phyloP scores from a whole-genome alignment of 2,888 invertebrate species.

The Cosmorhoe ocellata region DNA sequence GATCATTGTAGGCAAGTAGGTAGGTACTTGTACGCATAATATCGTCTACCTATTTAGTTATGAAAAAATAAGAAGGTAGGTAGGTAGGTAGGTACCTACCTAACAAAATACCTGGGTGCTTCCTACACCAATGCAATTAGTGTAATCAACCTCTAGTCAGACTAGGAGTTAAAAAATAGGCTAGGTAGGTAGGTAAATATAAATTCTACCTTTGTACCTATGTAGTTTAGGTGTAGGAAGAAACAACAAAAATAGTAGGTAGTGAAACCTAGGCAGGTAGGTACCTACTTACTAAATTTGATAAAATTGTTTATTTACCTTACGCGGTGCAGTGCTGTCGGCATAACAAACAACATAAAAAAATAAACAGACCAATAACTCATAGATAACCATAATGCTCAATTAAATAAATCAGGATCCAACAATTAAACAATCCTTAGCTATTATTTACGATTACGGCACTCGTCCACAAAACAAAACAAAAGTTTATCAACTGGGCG shows the following conservation, averaged over 20 bases:
- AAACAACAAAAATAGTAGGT: no score
- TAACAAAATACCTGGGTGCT: neutral
- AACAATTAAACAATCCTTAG: conserved; percentile 30
- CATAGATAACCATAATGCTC: conserved; percentile 68
- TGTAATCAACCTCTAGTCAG: no score
- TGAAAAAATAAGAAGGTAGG: no score
- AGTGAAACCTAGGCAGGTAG: neutral
- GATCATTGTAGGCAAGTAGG: no score
- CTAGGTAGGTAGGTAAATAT: no score
- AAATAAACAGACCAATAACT: conserved; percentile 62
- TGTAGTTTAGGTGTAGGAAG: no score
- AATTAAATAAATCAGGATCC: conserved; percentile 22
- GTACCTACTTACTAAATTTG: neutral
- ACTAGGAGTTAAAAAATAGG: no score
- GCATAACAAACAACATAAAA: conserved; percentile 60
- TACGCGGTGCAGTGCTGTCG: conserved; percentile 53
- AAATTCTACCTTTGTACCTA: no score
- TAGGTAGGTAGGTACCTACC: conserved; percentile 2
- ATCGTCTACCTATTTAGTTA: neutral
- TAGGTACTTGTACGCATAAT: no score
- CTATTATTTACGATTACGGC: conserved; percentile 53
- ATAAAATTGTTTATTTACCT: conserved; percentile 59
- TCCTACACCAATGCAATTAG: no score
- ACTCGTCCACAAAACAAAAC: conserved; percentile 63
- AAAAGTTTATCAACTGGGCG: conserved; percentile 49